phyloP scores from a whole-genome alignment of 2,113 vertebrate species.

The Callionymus lyra region DNA sequence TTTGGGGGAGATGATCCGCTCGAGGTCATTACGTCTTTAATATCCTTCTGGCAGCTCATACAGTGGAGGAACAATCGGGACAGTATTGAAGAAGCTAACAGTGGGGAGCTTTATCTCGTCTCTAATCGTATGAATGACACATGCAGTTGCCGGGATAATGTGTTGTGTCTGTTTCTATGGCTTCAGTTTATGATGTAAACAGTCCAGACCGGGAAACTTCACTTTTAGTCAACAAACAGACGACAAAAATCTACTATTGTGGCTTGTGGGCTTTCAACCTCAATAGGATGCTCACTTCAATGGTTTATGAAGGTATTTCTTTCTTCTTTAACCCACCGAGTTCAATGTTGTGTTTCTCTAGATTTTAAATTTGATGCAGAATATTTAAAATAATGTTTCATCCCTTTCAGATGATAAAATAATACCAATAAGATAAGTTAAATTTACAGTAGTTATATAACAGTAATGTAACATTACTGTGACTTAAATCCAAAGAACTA shows the following conservation, averaged over 20 bases:
- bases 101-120: slow-evolving; percentile 43
- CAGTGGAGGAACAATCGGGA: slow-evolving; percentile 48
- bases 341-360: too few species aligned
- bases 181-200: slow-evolving; percentile 39
- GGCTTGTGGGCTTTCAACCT: not conserved
- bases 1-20: slow-evolving; percentile 37
- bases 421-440: too few species aligned
- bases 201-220: slow-evolving; percentile 23
- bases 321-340: too few species aligned
- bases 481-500: too few species aligned
- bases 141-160: slow-evolving; percentile 22
- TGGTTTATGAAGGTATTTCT: too few species aligned
- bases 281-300: too few species aligned
- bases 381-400: too few species aligned
- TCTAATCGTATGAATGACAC: slow-evolving; percentile 33
- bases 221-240: slow-evolving; percentile 8
- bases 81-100: slow-evolving; percentile 44
- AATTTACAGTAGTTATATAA: too few species aligned
- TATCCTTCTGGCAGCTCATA: slow-evolving; percentile 46
- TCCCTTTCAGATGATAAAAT: too few species aligned
- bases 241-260: slow-evolving; percentile 9
- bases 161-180: slow-evolving; percentile 37
- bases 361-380: too few species aligned
- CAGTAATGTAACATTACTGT: too few species aligned
- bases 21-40: slow-evolving; percentile 36